Percentiles rank a stretch among this genome's conserved stretches.
phyloP scores from a whole-genome alignment of 1,140 invertebrate species.

The Eriosoma lanigerum region DNA sequence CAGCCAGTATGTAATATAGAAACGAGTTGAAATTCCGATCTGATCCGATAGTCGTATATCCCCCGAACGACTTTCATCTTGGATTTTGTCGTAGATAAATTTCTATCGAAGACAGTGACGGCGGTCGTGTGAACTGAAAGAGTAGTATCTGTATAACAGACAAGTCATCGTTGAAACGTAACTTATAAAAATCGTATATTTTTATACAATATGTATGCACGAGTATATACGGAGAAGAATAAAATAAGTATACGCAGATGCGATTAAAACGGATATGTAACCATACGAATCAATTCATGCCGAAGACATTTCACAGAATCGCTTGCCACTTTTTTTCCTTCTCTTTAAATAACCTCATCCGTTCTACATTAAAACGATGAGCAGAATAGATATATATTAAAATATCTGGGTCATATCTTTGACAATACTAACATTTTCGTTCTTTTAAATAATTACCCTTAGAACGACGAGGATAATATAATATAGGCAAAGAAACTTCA shows the following conservation, averaged over 20 bases:
- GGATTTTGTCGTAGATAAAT: slow-evolving; percentile 39
- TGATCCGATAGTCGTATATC: not conserved
- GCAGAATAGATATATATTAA: too few relatives aligned
- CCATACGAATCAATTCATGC: not conserved
- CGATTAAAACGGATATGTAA: not conserved
- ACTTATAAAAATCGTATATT: not conserved
- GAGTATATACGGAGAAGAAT: not conserved
- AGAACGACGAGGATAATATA: too few relatives aligned
- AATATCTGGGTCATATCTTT: not conserved
- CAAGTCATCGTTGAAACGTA: slow-evolving; percentile 28
- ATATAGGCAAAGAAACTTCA: too few relatives aligned
- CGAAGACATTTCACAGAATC: not conserved
- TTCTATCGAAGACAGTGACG: not conserved
- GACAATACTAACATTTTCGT: not conserved
- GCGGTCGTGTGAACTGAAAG: slow-evolving; percentile 17
- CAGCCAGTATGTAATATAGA: not conserved
- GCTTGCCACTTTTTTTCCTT: not conserved
- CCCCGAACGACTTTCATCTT: slow-evolving; percentile 35
- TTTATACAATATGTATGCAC: not conserved
- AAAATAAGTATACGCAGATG: not conserved
- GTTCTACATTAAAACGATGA: not conserved
- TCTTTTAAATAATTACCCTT: not conserved
- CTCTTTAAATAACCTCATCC: slow-evolving; percentile 3
- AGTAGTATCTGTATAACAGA: not conserved
- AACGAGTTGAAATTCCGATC: slow-evolving; percentile 49